Percentiles rank a stretch among this genome's conserved stretches.
phyloP scores from a whole-genome alignment of 1,140 invertebrate species.

The Aleiodes sp. region DNA sequence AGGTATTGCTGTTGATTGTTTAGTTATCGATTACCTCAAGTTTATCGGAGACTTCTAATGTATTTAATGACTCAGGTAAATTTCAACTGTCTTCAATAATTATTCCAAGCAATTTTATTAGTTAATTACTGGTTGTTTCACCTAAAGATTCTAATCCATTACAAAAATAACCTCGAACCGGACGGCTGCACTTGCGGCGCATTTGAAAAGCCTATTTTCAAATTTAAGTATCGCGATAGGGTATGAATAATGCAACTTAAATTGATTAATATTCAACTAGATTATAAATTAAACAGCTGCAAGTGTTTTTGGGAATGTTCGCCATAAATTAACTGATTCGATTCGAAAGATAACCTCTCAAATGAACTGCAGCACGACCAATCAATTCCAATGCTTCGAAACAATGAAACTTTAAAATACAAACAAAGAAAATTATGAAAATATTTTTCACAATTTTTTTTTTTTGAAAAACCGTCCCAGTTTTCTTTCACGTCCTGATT shows the following conservation, averaged over 20 bases:
- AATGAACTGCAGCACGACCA: not conserved
- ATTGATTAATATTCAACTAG: too few species aligned
- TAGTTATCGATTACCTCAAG: not conserved
- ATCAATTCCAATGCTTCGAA: too few species aligned
- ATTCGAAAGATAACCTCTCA: not conserved
- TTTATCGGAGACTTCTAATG: not conserved
- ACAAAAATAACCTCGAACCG: not conserved
- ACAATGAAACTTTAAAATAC: too few species aligned
- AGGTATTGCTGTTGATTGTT: not conserved
- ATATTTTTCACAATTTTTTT: too few species aligned
- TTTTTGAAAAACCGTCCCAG: too few species aligned
- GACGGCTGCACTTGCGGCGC: conserved; percentile 3
- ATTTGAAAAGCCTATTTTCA: not conserved
- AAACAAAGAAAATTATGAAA: too few species aligned
- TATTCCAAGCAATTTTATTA: not conserved
- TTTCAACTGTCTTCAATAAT: not conserved
- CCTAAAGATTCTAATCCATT: not conserved
- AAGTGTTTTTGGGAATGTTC: not conserved
- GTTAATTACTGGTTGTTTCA: not conserved
- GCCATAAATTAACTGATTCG: not conserved
- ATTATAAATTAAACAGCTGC: too few species aligned
- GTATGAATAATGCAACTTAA: too few species aligned
- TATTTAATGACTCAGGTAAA: not conserved
- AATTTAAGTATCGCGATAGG: not conserved
- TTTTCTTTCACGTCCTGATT: too few species aligned